These are phyloP conservation scores for Lamellibrachia luymesi DNA, from an alignment of 1,140 invertebrate species.

Conservation along the genomic window DNA sequence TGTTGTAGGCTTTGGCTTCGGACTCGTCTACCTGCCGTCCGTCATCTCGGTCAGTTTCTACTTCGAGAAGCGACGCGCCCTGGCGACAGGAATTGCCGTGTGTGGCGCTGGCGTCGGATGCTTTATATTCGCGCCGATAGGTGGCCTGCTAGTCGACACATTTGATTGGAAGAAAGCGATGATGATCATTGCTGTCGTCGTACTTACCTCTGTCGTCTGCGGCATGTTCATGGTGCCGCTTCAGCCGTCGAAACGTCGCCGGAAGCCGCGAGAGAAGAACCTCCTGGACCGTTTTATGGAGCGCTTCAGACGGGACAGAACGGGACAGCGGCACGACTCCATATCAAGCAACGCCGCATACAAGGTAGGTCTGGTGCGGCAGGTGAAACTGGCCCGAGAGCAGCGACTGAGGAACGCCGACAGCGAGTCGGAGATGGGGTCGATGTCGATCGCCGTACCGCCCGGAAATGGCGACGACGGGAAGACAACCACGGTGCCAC, in stretches of 20 bases:
- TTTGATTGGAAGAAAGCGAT: slow-evolving; percentile 86
- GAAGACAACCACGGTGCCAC: not conserved
- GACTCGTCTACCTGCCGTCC: slow-evolving; percentile 89
- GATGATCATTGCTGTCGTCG: slow-evolving; percentile 85
- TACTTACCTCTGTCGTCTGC: slow-evolving; percentile 88
- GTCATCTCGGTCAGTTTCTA: slow-evolving; percentile 86
- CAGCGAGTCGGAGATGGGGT: slow-evolving; percentile 43
- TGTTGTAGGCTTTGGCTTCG: slow-evolving; percentile 79
- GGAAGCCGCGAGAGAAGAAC: slow-evolving; percentile 39
- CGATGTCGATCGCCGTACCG: slow-evolving; percentile 34
- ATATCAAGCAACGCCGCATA: slow-evolving; percentile 70
- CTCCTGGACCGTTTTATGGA: slow-evolving; percentile 47
- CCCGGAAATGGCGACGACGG: not conserved
- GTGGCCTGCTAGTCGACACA: slow-evolving; percentile 18
- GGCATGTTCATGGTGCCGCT: slow-evolving; percentile 92
- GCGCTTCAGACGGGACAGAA: slow-evolving; percentile 41
- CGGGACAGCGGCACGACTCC: slow-evolving; percentile 16
- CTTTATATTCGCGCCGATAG: slow-evolving; percentile 79
- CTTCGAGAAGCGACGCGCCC: slow-evolving; percentile 61
- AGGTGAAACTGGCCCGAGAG: slow-evolving; percentile 61
- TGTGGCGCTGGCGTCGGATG: slow-evolving; percentile 84
- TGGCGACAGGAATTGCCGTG: slow-evolving; percentile 91
- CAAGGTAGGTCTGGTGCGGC: slow-evolving; percentile 67
- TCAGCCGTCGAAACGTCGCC: slow-evolving; percentile 67
- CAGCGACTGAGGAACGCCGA: slow-evolving; percentile 43